phyloP scores from a whole-genome alignment of 2,113 vertebrate genomes.

The Columbina picui region DNA sequence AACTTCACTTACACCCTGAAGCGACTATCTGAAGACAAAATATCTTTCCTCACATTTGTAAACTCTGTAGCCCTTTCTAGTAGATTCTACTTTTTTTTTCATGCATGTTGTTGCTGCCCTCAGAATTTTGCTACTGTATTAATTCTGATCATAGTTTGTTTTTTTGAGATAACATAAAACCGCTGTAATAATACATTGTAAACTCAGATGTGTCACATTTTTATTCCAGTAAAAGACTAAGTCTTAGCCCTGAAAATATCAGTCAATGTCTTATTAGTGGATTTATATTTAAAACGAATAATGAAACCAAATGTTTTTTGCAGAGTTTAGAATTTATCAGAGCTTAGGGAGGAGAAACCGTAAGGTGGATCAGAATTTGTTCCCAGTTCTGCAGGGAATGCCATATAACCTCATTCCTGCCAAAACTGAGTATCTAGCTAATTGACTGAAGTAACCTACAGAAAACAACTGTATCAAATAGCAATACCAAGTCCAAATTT shows the following conservation, averaged over 20 bases:
- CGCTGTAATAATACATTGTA: neutral
- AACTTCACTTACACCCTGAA: neutral
- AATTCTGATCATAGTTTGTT: neutral
- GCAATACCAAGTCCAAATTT: conserved; percentile 25
- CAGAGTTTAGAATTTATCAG: conserved; percentile 1
- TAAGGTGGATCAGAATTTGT: neutral
- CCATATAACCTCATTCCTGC: neutral
- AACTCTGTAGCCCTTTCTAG: neutral
- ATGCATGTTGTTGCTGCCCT: neutral
- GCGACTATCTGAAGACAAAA: neutral
- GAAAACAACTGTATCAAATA: conserved; percentile 34
- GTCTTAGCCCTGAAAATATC: neutral
- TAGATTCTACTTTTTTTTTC: neutral
- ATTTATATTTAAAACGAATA: conserved; percentile 21
- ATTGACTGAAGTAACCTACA: conserved; percentile 28
- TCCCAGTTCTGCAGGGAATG: neutral
- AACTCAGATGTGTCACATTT: neutral
- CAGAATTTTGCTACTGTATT: neutral
- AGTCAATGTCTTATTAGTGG: neutral
- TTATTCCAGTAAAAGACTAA: neutral
- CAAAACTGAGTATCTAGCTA: conserved; percentile 3
- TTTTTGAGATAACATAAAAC: neutral
- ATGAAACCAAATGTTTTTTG: conserved; percentile 18
- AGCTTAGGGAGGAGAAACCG: neutral
- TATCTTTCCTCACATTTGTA: neutral